These are phyloP conservation scores for Ciona savignyi DNA, from an alignment of 23 tunicate species.

Conservation along the genomic window DNA sequence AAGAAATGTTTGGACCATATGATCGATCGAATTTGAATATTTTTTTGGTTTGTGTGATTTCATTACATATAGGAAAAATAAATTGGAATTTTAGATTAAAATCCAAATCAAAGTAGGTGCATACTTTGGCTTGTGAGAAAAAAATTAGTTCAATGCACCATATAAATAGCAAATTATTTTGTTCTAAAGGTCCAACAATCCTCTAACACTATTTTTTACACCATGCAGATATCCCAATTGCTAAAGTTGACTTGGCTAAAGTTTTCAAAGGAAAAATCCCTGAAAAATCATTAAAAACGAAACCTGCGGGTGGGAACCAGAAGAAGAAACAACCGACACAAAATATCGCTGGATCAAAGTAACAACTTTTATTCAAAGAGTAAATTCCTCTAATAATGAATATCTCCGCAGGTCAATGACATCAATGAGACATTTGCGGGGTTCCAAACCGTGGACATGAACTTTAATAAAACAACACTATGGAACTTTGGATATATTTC, in stretches of 20 bases:
- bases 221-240: slow-evolving; percentile 8
- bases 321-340: slow-evolving; percentile 17
- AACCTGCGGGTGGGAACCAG: slow-evolving; percentile 6
- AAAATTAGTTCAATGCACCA: too few species aligned
- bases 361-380: too few species aligned
- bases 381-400: too few species aligned
- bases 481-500: too few species aligned
- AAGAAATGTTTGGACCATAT: too few species aligned
- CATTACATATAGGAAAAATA: too few species aligned
- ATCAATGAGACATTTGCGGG: slow-evolving; percentile 12
- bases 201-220: neutral
- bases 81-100: too few species aligned
- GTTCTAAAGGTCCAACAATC: neutral
- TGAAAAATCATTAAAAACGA: slow-evolving; percentile 35
- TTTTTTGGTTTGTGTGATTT: too few species aligned
- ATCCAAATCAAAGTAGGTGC: too few species aligned
- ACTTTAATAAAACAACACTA: neutral
- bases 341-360: slow-evolving; percentile 32
- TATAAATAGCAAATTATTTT: too few species aligned
- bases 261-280: slow-evolving; percentile 56
- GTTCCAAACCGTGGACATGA: slow-evolving; percentile 73
- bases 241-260: slow-evolving; percentile 45
- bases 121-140: too few species aligned
- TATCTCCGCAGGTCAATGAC: slow-evolving; percentile 35
- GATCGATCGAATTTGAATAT: too few species aligned